phyloP scores from a whole-genome alignment of 2,113 vertebrate genomes.

The Salvelinus alpinus region DNA sequence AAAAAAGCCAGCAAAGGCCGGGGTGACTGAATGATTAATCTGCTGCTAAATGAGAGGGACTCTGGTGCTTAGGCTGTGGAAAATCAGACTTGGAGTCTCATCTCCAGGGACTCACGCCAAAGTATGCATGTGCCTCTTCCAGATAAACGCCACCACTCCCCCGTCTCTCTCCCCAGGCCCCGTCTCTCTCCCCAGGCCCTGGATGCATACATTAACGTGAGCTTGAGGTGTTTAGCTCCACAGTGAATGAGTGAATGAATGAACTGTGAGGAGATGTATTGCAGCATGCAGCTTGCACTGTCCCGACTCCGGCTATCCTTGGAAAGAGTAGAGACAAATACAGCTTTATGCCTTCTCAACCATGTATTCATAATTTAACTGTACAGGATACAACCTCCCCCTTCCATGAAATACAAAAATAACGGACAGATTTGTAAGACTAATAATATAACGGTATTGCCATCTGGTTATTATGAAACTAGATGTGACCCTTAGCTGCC shows the following conservation, averaged over 20 bases:
- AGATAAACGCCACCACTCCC: constrained; percentile 65
- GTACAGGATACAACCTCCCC: constrained; percentile 55
- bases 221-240: constrained; percentile 76
- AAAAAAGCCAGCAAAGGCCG: constrained; percentile 1
- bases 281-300: constrained; percentile 9
- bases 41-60: constrained; percentile 26
- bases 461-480: background rate
- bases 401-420: constrained; percentile 48
- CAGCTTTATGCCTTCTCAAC: constrained; percentile 44
- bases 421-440: constrained; percentile 47
- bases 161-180: background rate
- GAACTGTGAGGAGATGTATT: constrained; percentile 71
- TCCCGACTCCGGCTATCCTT: constrained; percentile 41
- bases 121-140: constrained; percentile 79
- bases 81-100: constrained; percentile 24
- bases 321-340: constrained; percentile 51
- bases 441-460: background rate
- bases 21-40: constrained; percentile 36
- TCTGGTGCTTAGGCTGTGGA: constrained; percentile 12
- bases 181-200: background rate
- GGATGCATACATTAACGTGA: constrained; percentile 24
- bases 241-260: constrained; percentile 63
- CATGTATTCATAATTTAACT: constrained; percentile 26
- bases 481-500: background rate
- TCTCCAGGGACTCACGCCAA: constrained; percentile 77